Evolutionary conservation across 2,113 vertebrate species (phyloP), one percentile per base, ranked within the genome.

Genomic region (Pteruthius melanotis): DNA sequence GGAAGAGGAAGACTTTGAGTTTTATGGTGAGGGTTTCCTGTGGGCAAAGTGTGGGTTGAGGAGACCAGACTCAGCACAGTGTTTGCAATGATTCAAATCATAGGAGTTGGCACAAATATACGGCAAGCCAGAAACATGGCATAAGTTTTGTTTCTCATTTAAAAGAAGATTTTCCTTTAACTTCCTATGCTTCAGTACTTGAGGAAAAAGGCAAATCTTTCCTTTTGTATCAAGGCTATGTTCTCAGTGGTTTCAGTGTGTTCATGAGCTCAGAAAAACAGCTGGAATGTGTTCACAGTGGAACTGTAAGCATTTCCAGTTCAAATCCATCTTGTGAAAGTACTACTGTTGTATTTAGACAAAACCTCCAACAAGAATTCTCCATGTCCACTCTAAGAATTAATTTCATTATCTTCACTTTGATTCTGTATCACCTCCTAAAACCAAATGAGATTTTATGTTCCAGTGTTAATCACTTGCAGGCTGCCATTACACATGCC

Each of bases 201-300:
- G 40, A 90, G 3, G 9, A 71, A 75, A 49, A 66, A 78, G 20
- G 24, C 11, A 59, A 39, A 26, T 15, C 33, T 47, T 74, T 14
- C 21, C 21, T 89, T 82, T 42, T 22, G 8, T 44, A 87, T 9
- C 30, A 87, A 70, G 44, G 39, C 13, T n/a, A 21, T 0, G 1
- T 60, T 60, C 26, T 54, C 23, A 66, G 40, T 7, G 11, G 10
- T 61, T 77, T 15, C n/a, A 91, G 15, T 1, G 1, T 20, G 47
- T 31, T 60, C 33, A 20, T 11, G 37, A 31, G 24, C 52, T n/a
- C 57, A 78, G 33, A 13, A 89, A 76, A 92, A 56, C n/a, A 79
- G 12, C 52, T 49, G 37, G 52, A 77, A 75, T 1, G 3, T 0
- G 0, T 68, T 82, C 70, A 69, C 13, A 66, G 8, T 30, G 31